These are phyloP conservation scores for Cygnus buccinator DNA, from an alignment of 2,113 vertebrate genomes.

Conservation along the genomic window DNA sequence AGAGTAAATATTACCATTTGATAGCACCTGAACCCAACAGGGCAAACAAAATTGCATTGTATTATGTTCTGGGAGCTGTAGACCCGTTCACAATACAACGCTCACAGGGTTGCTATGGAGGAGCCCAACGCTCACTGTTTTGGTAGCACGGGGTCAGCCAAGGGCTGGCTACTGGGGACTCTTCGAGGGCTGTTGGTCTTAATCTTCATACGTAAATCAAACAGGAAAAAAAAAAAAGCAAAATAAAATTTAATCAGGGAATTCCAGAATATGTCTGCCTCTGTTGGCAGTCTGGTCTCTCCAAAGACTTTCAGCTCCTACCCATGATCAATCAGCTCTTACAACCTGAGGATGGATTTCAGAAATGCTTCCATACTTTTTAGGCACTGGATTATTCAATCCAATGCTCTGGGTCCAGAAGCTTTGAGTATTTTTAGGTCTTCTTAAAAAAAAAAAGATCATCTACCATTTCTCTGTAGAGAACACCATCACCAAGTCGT, in stretches of 20 bases:
- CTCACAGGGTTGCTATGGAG: constrained; percentile 65
- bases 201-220: background rate
- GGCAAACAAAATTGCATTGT: constrained; percentile 70
- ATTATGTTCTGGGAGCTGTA: constrained; percentile 34
- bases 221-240: background rate
- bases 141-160: background rate
- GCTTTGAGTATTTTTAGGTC: background rate
- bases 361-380: background rate
- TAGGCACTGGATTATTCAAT: background rate
- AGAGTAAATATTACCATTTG: constrained; percentile 79
- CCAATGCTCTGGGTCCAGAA: background rate
- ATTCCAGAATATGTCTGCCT: background rate
- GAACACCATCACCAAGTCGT: background rate
- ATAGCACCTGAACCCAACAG: constrained; percentile 70
- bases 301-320: background rate
- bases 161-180: constrained; percentile 1
- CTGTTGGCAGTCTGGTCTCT: background rate
- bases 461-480: background rate
- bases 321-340: background rate
- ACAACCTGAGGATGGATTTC: background rate
- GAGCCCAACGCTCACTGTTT: background rate
- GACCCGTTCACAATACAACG: background rate
- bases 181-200: background rate
- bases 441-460: background rate
- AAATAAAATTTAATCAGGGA: background rate